Evolutionary conservation across 2,797 vertebrate genomes (phyloP).

Genomic region (Novumbra hubbsi): DNA sequence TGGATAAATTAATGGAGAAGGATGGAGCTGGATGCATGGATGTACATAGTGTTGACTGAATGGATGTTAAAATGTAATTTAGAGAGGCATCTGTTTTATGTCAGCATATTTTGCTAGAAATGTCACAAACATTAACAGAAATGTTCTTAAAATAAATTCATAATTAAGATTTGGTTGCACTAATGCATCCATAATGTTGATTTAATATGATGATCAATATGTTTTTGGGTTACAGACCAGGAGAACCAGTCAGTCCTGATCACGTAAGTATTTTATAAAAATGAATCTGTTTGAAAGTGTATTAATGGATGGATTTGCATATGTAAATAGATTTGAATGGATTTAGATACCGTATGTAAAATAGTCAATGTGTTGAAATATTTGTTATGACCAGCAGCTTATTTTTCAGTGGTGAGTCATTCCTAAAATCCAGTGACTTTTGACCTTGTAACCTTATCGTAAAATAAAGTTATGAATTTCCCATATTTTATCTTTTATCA

Average conservation of each 20-base stretch:
- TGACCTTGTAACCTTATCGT: too few relatives aligned
- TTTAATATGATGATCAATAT: background rate
- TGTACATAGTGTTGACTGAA: background rate
- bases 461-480: too few relatives aligned
- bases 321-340: too few relatives aligned
- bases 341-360: too few relatives aligned
- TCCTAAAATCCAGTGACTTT: too few relatives aligned
- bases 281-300: background rate
- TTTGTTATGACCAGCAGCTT: background rate
- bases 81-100: background rate
- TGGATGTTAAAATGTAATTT: background rate
- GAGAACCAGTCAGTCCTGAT: background rate
- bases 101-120: background rate
- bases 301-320: background rate
- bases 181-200: background rate
- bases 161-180: background rate
- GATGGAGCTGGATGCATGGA: too few relatives aligned
- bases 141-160: background rate
- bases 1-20: background rate
- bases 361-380: background rate
- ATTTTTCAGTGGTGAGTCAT: background rate
- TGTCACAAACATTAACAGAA: background rate
- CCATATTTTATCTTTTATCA: too few relatives aligned
- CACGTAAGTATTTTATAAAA: background rate
- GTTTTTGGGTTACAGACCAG: background rate